phyloP scores from a whole-genome alignment of 2,113 vertebrate species.

The Furnarius figulus region DNA sequence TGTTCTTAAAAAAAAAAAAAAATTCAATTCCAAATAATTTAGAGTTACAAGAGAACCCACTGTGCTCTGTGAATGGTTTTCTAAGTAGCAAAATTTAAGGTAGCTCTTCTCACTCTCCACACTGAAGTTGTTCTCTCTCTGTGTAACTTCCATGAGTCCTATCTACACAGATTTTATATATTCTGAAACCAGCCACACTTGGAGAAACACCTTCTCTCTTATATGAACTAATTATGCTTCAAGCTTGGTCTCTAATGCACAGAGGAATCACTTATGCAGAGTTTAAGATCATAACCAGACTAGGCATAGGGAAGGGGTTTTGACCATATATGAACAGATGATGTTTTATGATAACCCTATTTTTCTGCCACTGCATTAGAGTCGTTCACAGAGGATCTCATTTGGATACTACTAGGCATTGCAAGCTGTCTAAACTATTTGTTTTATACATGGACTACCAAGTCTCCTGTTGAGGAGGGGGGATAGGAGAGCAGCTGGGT shows the following conservation, averaged over 20 bases:
- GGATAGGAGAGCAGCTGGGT: neutral
- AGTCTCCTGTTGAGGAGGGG: neutral
- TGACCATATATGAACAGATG: fast-evolving
- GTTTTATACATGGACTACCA: neutral
- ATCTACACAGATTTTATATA: neutral
- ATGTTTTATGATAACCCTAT: neutral
- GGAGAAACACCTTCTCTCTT: neutral
- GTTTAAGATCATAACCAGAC: neutral
- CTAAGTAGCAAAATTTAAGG: neutral
- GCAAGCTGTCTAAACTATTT: neutral
- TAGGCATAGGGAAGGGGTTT: neutral
- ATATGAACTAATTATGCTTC: neutral
- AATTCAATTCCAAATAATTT: neutral
- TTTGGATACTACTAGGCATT: neutral
- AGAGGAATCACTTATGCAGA: neutral
- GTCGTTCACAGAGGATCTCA: neutral
- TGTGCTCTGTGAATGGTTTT: neutral
- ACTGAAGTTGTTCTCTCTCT: neutral
- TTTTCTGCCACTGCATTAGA: neutral
- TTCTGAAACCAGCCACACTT: neutral
- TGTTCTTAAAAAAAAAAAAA: neutral
- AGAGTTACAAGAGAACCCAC: neutral
- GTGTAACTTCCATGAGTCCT: neutral
- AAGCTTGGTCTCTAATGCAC: neutral
- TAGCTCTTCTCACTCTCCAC: neutral